Conservation (phyloP, 35 echinoderm and acorn worm genomes). For the Chiridota heheva region DNA sequence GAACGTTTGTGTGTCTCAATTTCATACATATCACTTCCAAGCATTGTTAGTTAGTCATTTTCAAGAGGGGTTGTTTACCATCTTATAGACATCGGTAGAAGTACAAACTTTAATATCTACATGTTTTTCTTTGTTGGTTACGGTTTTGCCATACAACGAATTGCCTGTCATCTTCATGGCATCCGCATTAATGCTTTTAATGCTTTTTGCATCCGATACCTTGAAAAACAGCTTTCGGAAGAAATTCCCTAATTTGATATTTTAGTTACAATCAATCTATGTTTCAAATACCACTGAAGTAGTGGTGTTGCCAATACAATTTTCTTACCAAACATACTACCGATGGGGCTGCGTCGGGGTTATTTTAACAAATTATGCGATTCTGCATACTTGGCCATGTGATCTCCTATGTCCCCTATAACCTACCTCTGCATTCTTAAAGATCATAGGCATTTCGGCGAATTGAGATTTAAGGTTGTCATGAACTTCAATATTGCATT, state of each 20-base stretch:
- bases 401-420: conserved; percentile 14
- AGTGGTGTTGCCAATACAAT: conserved; percentile 33
- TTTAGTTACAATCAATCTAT: conserved; percentile 19
- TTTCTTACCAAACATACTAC: conserved; percentile 45
- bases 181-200: too few species aligned
- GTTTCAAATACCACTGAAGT: conserved; percentile 19
- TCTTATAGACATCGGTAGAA: too few species aligned
- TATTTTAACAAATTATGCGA: too few species aligned
- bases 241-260: conserved; percentile 29
- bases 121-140: too few species aligned
- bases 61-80: too few species aligned
- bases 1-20: too few species aligned
- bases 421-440: conserved; percentile 18
- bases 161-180: too few species aligned
- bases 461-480: conserved; percentile 25
- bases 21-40: too few species aligned
- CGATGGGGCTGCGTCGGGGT: conserved; percentile 10
- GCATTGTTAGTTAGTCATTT: too few species aligned
- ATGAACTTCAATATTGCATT: conserved; percentile 26
- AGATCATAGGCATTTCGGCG: conserved; percentile 18
- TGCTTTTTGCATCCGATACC: too few species aligned
- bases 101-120: too few species aligned
- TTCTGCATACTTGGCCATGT: conserved; percentile 13
- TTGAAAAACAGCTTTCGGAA: conserved; percentile 35
- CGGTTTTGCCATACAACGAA: too few species aligned